Evolutionary conservation across 2,797 vertebrate species (phyloP), one percentile per base, ranked within the genome.

Genomic region (Kryptolebias ocellatus): DNA sequence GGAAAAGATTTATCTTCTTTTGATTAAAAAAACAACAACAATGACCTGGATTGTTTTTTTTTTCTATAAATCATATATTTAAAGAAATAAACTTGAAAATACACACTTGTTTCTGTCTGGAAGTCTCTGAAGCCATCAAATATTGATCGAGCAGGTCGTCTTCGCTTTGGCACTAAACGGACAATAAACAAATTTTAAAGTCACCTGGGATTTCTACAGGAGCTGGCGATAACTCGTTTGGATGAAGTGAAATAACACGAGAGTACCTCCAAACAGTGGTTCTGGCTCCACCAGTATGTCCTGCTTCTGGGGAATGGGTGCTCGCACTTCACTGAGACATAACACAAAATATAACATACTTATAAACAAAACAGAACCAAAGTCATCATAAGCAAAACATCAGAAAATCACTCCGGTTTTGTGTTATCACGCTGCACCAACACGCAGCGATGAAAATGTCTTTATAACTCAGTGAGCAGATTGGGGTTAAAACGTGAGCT

Each of bases 111-210:
- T 95, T 99, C 98, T 68, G 98, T 99, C 80, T 99, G 98, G 84
- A 99, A 99, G 91, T 99, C 98, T 74, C 98, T 93, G 90, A 99
- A 99, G 70, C 98, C 98, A 70, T 99, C 98, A 85, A 99, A 99
- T 95, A 99, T 99, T 47, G 98, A 99, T 71, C 98, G 95, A 34
- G 98, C 96, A 46, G 97, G 97, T 89, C 98, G 94, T 81, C 98
- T 94, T 86, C 98, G 93, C 89, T 99, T 99, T 87, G 98, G 98
- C 89, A 96, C 98, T 99, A 76, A 68, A 64, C 0, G 45, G 34
- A 42, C 24, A 55, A 73, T 1, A 75, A 16, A 78, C 71, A 42
- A 68, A 15, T 77, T 37, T 2, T 52, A 29, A 70, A 29, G 10
- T 45, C 4, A 59, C 1, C 44, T 47, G 47, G 46, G 2, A 65